Percentiles rank a stretch among this genome's conserved stretches.
These are phyloP conservation scores for Andrena fulva DNA, from an alignment of 2,888 invertebrate species.

Conservation along the genomic window DNA sequence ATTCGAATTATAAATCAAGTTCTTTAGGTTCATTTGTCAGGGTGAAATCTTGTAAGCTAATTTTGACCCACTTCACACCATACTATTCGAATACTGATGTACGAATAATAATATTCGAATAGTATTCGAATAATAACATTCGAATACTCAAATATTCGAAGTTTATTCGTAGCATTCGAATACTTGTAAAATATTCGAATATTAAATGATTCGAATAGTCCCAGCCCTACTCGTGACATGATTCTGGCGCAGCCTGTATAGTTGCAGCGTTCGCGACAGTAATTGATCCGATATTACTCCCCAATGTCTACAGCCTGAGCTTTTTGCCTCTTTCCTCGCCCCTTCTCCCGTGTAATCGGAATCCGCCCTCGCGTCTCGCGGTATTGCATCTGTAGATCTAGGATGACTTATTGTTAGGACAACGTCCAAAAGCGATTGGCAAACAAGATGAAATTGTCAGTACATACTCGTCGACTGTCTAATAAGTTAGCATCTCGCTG, in stretches of 20 bases:
- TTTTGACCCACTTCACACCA: no score
- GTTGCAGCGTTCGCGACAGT: slow-evolving; percentile 34
- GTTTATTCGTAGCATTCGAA: no score
- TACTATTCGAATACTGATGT: no score
- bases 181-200: no score
- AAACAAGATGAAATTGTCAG: slow-evolving; percentile 40
- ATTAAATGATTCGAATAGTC: no score
- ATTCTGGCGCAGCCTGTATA: neutral
- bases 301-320: slow-evolving; percentile 15
- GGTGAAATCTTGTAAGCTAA: no score
- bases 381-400: slow-evolving; percentile 17
- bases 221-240: neutral
- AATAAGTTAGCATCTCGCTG: slow-evolving; percentile 27
- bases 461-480: slow-evolving; percentile 19
- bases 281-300: slow-evolving; percentile 41
- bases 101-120: no score
- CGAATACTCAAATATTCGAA: no score
- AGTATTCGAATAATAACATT: no score
- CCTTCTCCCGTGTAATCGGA: neutral
- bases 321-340: neutral
- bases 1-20: no score
- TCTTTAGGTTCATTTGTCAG: no score
- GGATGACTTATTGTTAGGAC: slow-evolving; percentile 35
- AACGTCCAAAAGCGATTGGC: slow-evolving; percentile 43
- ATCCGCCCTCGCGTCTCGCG: neutral